Evolutionary conservation across 2,113 vertebrate species (phyloP), one percentile per base, ranked within the genome.

Genomic region (Colius striatus): DNA sequence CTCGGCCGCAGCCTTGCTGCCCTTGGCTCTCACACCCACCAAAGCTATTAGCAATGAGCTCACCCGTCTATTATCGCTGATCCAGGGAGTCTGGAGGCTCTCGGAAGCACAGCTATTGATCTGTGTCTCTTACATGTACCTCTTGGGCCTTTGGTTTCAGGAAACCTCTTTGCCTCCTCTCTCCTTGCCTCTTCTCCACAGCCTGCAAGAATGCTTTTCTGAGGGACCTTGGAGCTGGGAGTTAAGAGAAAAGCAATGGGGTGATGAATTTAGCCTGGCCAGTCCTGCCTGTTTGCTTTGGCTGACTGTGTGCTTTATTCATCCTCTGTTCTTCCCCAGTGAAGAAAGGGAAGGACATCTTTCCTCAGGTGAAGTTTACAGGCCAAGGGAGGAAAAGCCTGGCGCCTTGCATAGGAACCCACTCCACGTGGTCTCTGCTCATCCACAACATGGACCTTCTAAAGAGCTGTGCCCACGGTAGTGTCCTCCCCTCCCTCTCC

Each of bases 21-120:
- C 95, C 84, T 96, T 96, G 95, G 93, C 91, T 93, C 82, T 90
- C 2, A 13, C 41, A 60, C 55, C 57, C 66, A 87, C 20, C 72
- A 34, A 32, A 68, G 84, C 90, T 48, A 67, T 95, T 92, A 95
- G 93, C 79, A 77, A 82, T 97, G 96, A 97, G 89, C 86, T 97
- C 96, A 97, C 47, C 70, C 48, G 8, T 55, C 84, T 92, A 48
- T 94, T 96, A 94, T 82, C 1, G 11, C 96, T 95, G 95, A 94
- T 67, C 75, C 84, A 75, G 84, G 80, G 92, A 81, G 81, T 74
- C 86, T 88, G 81, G 83, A 70, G 78, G 65, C 88, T 92, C 90
- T 96, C 45, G 1, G 94, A 95, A 96, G 87, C 22, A 1, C 6
- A 2, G 72, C 73, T 92, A 96, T 97, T 1, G 95, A 97, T 96